phyloP scores from a whole-genome alignment of 2,888 invertebrate genomes.

The Neocrepidodera transversa region DNA sequence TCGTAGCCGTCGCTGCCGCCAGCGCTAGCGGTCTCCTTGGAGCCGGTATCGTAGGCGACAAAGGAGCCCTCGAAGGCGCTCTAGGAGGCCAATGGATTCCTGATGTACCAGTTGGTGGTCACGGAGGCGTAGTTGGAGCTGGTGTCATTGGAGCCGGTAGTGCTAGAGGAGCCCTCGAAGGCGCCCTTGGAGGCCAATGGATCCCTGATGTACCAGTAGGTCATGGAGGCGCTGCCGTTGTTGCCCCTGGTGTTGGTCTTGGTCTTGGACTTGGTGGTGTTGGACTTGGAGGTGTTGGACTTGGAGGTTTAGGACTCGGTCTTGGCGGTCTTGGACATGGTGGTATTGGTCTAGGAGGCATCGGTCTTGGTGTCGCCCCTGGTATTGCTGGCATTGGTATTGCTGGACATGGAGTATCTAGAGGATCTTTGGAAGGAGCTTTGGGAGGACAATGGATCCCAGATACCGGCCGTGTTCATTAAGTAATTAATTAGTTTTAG shows the following conservation, averaged over 20 bases:
- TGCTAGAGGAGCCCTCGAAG: constrained; percentile 37
- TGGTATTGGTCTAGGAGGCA: constrained; percentile 23
- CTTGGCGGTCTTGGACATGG: constrained; percentile 25
- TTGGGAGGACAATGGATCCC: constrained; percentile 47
- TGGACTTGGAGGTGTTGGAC: constrained; percentile 19
- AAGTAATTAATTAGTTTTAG: neutral
- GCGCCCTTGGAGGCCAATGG: constrained; percentile 40
- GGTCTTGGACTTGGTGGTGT: constrained; percentile 12
- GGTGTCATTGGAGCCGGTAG: constrained; percentile 29
- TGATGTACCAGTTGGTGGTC: constrained; percentile 36
- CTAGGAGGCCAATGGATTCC: constrained; percentile 40
- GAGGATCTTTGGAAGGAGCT: constrained; percentile 39
- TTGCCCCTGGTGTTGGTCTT: constrained; percentile 4
- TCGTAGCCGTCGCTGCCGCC: constrained; percentile 46
- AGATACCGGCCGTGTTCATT: neutral
- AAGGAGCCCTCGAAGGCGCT: constrained; percentile 38
- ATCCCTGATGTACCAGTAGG: constrained; percentile 41
- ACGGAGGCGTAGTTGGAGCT: constrained; percentile 24
- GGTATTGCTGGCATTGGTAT: constrained; percentile 26
- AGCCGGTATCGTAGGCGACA: constrained; percentile 34
- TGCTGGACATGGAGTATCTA: constrained; percentile 30
- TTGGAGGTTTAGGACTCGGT: constrained; percentile 16
- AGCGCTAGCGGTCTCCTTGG: constrained; percentile 38
- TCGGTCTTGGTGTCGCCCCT: constrained; percentile 24
- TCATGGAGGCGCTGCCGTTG: constrained; percentile 26